Base-by-base conservation (phyloP, 2,797 vertebrate species). In the Enteromius treurensis region DNA sequence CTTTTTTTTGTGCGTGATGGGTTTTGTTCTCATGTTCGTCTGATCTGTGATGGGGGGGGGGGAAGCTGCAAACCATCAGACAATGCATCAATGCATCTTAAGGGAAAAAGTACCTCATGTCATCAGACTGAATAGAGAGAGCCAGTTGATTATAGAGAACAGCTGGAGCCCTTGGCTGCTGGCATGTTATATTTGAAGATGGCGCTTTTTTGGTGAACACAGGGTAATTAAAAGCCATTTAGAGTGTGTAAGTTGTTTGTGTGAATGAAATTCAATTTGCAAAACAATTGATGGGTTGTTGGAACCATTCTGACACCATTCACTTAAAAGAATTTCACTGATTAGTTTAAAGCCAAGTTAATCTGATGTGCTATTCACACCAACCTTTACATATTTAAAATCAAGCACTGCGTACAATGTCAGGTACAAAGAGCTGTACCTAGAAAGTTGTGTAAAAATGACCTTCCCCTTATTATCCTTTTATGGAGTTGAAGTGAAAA, bases 91-190 rank as follows among this genome's bases (percentile, higher is more conserved):
- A n/a, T n/a, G n/a, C n/a, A n/a, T 89, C 81, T 89, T 84, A 58
- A 82, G 90, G 93, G 93, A 91, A 96, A 95, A 95, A 91, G 79
- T 94, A 91, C 85, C 89, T 95, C 89, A 93, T 93, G 90, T 91
- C 91, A 92, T 93, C 91, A 95, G 90, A 92, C 89, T 91, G 90
- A 81, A 92, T 88, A 90, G 90, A 91, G 89, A 91, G 90, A 89
- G 83, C 79, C 88, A 80, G 88, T 88, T 65, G 82, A 80, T 96
- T 95, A 96, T 94, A 79, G 84, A 88, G 91, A 95, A 92, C 96
- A 92, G 91, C 91, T 93, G 92, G 86, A 67, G 69, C 37, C 58
- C 83, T 26, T 88, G 81, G 90, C 60, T 85, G 84, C 74, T 82
- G 79, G 87, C 71, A 77, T 91, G 85, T 90, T 79, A 29, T 47